Evolutionary conservation across 2,888 invertebrate species (phyloP), one percentile per base, ranked within the genome.

Genomic region (Halocaridina rubra): DNA sequence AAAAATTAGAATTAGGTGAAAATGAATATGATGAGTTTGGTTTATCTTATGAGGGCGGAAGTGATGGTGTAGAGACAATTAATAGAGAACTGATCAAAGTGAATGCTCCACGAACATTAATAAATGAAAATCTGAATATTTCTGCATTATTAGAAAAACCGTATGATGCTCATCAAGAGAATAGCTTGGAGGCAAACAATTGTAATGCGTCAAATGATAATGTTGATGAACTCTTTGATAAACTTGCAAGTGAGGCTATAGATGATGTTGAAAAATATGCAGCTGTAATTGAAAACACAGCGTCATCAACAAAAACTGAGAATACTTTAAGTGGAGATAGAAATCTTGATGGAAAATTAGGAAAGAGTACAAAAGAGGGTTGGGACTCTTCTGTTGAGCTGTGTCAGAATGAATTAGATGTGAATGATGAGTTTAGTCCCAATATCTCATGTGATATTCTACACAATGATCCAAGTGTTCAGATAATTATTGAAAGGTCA

Each of bases 181-280:
- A 29, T 30, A 16, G 27, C 8, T n/a, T 69, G 5, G 75, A 81
- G 22, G 1, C 19, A 10, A n/a, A 32, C n/a, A 75, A 46, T 13
- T 33, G 46, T 19, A 64, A n/a, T 39, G 33, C 39, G 2, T 13
- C 27, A 24, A 71, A 82, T 2, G 81, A 85, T 27, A 76, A 76
- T 72, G 80, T 87, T n/a, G 87, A 87, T 77, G 87, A 85, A 53
- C 80, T 85, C 8, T 87, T 87, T 67, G 85, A 87, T 61, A 39
- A 75, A 27, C 53, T 87, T 22, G 87, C 87, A 19, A 85, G 71
- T 71, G 87, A 87, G 69, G 87, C 87, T 8, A 61, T 80, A 33
- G 80, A 82, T 10, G 86, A 86, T 27, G 76, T 71, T 39, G 86
- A 76, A 19, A 81, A 74, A 3, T 86, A 81, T 72, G 77, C 82